Evolutionary conservation across 2,113 vertebrate genomes (phyloP), one percentile per base, ranked within the genome.

Genomic region (Jacana jacana): DNA sequence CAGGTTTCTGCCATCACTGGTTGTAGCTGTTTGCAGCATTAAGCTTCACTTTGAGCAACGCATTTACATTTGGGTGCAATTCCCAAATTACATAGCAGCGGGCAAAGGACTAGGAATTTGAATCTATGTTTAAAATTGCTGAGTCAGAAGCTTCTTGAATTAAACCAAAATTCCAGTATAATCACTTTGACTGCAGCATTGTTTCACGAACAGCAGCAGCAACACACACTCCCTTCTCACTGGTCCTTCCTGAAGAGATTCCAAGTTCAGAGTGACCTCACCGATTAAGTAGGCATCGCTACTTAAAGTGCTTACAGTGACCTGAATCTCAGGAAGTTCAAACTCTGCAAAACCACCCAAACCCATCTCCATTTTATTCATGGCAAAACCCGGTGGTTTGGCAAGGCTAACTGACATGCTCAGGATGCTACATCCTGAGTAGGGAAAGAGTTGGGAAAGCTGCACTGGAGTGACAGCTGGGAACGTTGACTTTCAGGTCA

Each of bases 371-470:
- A 42, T 20, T 84, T 75, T 33, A 40, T 46, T 63, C 7, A 28
- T 4, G 44, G 33, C 57, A 87, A 84, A 83, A 37, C 18, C 75
- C 15, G 52, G 16, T 6, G 11, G 20, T 58, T 73, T 82, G 64
- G 40, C 33, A 83, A 39, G 22, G 39, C 39, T 68, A 46, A 70
- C 10, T 7, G 6, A 42, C 11, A 5, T 18, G 49, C 46, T 39
- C 64, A 42, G 70, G 61, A 60, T 0, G 0, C 6, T 7, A 64
- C 19, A 16, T 9, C 54, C 18, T 15, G 9, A n/a, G n/a, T n/a
- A n/a, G n/a, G n/a, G n/a, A n/a, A 25, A 17, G 23, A 60, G 35
- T 0, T 2, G 2, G 39, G 46, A 83, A 68, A 4, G 22, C 28
- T 44, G 18, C 9, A 54, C 13, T 25, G 17, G 11, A 73, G 49